These are phyloP conservation scores for Drosophila watanabei DNA, from an alignment of 1,140 invertebrate species.

Conservation along the genomic window DNA sequence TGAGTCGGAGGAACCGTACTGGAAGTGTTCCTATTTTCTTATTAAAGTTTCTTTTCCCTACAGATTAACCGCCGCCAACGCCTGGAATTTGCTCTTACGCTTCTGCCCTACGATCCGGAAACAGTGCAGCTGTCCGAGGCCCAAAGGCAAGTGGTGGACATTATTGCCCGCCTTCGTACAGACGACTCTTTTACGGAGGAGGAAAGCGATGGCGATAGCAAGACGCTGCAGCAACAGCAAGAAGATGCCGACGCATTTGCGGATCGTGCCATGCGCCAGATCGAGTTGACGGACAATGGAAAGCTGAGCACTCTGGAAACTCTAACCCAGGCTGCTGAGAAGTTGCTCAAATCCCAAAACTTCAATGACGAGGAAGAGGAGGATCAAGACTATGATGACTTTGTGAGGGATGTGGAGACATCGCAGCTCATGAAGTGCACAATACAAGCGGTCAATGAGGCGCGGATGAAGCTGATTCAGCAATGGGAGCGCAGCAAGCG, in stretches of 20 bases:
- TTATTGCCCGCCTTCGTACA: conserved; percentile 46
- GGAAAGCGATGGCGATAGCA: conserved; percentile 31
- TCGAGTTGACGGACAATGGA: conserved; percentile 47
- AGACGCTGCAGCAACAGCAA: not conserved
- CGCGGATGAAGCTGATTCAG: conserved; percentile 43
- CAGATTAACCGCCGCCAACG: conserved; percentile 63
- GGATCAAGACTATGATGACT: conserved; percentile 2
- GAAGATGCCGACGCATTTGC: conserved; percentile 54
- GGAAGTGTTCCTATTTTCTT: not conserved
- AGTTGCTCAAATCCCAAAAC: conserved; percentile 23
- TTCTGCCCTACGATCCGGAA: conserved; percentile 54
- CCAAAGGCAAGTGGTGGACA: conserved; percentile 51
- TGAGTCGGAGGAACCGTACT: conserved; percentile 23
- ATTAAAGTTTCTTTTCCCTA: not conserved
- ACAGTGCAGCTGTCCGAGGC: conserved; percentile 32
- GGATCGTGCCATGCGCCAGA: conserved; percentile 55
- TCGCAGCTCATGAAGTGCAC: conserved; percentile 39
- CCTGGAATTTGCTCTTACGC: conserved; percentile 59
- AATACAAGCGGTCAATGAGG: conserved; percentile 56
- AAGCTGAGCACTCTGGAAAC: conserved; percentile 57
- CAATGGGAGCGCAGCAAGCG: conserved; percentile 67
- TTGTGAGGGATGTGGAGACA: conserved; percentile 30
- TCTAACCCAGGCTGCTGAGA: conserved; percentile 52
- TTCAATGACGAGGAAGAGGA: not conserved
- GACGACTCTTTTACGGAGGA: conserved; percentile 35